A percentile compares a stretch with the other conserved stretches of the same genome.
These are phyloP conservation scores for Caenorhabditis sulstoni DNA, from an alignment of 2,888 invertebrate genomes.

Conservation along the genomic window DNA sequence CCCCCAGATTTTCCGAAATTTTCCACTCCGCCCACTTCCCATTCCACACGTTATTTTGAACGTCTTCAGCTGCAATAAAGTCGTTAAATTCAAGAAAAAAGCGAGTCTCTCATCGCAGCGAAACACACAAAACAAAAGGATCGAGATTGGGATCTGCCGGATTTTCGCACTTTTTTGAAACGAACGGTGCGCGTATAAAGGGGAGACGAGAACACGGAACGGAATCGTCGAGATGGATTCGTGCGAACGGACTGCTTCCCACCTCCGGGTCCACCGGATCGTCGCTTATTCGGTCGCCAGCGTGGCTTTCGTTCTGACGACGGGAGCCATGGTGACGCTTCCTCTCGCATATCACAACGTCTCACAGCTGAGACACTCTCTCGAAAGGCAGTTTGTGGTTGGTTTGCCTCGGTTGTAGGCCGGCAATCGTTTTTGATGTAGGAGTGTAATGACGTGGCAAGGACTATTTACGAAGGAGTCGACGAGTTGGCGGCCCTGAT, in stretches of 20 bases:
- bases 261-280: constrained; percentile 55
- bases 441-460: constrained; percentile 57
- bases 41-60: constrained; percentile 52
- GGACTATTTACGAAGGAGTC: constrained; percentile 52
- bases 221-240: constrained; percentile 18
- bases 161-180: constrained; percentile 56
- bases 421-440: no score
- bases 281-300: constrained; percentile 56
- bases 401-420: constrained; percentile 2
- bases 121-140: constrained; percentile 50
- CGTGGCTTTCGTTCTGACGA: constrained; percentile 39
- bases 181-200: constrained; percentile 25
- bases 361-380: constrained; percentile 34
- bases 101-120: constrained; percentile 28
- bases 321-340: constrained; percentile 56
- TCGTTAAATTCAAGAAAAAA: constrained; percentile 26
- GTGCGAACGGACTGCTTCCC: constrained; percentile 29
- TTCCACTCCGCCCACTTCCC: constrained; percentile 22
- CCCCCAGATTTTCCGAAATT: background rate
- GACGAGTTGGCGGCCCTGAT: constrained; percentile 33
- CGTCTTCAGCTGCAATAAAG: constrained; percentile 49
- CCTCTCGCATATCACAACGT: constrained; percentile 62
- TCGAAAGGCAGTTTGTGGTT: constrained; percentile 49
- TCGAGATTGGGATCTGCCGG: constrained; percentile 45
- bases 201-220: constrained; percentile 2